Conservation (phyloP, 2,888 invertebrate species). For the Aporophyla lueneburgensis region DNA sequence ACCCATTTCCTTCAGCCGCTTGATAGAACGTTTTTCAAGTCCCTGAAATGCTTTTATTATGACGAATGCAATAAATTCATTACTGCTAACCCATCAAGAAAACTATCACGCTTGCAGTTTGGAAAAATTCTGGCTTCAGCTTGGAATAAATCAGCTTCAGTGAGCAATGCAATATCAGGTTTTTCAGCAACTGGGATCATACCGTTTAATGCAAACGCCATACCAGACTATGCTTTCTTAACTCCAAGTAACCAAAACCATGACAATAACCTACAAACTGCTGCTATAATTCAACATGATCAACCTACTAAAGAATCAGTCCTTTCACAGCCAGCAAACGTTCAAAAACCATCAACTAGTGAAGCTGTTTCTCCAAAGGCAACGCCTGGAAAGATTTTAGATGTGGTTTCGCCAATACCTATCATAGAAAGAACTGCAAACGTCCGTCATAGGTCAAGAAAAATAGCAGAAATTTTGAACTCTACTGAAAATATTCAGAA, state of each 20-base stretch:
- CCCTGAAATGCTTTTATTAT: slow-evolving; percentile 66
- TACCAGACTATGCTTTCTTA: slow-evolving; percentile 60
- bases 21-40: slow-evolving; percentile 60
- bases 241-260: slow-evolving; percentile 22
- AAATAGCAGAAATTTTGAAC: slow-evolving; percentile 42
- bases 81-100: slow-evolving; percentile 43
- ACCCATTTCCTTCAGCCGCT: slow-evolving; percentile 59
- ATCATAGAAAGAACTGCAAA: slow-evolving; percentile 33
- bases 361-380: slow-evolving; percentile 32
- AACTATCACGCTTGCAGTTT: slow-evolving; percentile 45
- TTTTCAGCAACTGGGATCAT: slow-evolving; percentile 58
- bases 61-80: slow-evolving; percentile 54
- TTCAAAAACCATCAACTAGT: slow-evolving; percentile 40
- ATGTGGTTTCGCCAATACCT: slow-evolving; percentile 30
- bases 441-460: slow-evolving; percentile 34
- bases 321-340: slow-evolving; percentile 34
- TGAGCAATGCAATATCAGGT: slow-evolving; percentile 42
- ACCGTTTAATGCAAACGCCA: slow-evolving; percentile 54
- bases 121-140: slow-evolving; percentile 52
- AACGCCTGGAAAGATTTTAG: slow-evolving; percentile 30
- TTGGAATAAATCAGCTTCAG: slow-evolving; percentile 50
- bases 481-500: slow-evolving; percentile 21
- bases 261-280: slow-evolving; percentile 30
- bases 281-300: slow-evolving; percentile 32
- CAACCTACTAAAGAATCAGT: slow-evolving; percentile 28